A percentile compares a stretch with the other conserved stretches of the same genome.
These are phyloP conservation scores for Apocrypta bakeri DNA, from an alignment of 1,140 invertebrate genomes.

Conservation along the genomic window DNA sequence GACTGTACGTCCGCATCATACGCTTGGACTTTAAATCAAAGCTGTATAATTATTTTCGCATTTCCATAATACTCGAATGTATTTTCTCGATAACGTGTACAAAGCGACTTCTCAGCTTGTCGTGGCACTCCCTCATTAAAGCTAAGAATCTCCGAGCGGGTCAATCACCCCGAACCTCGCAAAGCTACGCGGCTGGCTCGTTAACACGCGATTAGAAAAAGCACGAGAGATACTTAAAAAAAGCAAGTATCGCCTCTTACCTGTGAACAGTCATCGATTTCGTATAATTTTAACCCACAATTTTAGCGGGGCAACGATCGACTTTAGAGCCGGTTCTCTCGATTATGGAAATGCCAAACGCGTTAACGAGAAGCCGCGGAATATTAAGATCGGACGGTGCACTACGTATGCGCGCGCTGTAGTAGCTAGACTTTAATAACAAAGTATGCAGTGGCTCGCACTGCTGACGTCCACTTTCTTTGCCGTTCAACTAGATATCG, in stretches of 20 bases:
- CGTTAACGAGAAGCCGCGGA: not conserved
- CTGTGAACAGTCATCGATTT: not conserved
- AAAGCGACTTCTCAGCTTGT: not conserved
- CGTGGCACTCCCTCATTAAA: not conserved
- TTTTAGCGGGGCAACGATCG: slow-evolving; percentile 23
- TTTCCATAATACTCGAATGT: not conserved
- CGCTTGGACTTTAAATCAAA: too few species aligned
- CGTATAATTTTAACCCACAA: slow-evolving; percentile 26
- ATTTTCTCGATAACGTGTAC: not conserved
- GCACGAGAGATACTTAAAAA: not conserved
- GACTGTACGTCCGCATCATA: not conserved
- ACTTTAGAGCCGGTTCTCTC: slow-evolving; percentile 6
- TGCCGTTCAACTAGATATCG: not conserved
- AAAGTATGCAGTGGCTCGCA: slow-evolving; percentile 9
- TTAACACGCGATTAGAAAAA: slow-evolving; percentile 35
- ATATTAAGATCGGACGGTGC: slow-evolving; percentile 34
- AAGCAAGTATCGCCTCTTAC: not conserved
- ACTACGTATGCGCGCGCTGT: not conserved
- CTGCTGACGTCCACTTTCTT: not conserved
- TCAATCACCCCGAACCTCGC: not conserved
- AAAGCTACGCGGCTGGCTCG: not conserved
- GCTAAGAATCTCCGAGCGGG: not conserved
- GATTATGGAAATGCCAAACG: slow-evolving; percentile 31
- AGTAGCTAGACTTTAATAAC: slow-evolving; percentile 2
- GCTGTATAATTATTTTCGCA: too few species aligned